Evolutionary conservation across 2,113 vertebrate genomes (phyloP), one percentile per base, ranked within the genome.

Genomic region (Siniperca knerii): DNA sequence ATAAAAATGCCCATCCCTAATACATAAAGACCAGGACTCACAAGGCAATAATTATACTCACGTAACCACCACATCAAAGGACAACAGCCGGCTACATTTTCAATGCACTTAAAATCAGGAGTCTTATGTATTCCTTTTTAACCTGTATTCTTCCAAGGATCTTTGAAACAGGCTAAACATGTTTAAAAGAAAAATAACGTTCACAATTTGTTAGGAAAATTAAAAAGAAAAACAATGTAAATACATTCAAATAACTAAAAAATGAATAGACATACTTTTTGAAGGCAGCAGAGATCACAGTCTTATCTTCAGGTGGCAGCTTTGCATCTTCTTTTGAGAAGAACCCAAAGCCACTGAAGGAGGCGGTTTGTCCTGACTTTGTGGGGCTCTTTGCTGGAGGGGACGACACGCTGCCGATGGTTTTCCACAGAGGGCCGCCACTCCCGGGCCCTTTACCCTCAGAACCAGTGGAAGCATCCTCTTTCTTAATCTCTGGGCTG

Each of bases 311-410:
- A 0, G 78, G 3, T 72, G 46, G 46, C 13, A 48, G 46, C 46
- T 94, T 94, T 65, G 40, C 4, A 0, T 96, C 95, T 2, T 96
- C 96, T 82, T 96, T 96, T 12, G 95, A 90, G 88, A 96, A 96
- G 92, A 96, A 96, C 1, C 96, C 95, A 46, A 96, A 96, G 37
- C 95, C 95, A 3, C 93, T 48, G 74, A 94, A 92, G 1, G 87
- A 70, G 21, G 92, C 75, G 0, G 92, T 85, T 21, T 97, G 96
- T 69, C 95, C 97, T 13, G 97, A 95, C 91, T 95, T 95, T 0
- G 95, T 94, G 13, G 98, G 96, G 90, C 97, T 98, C 94, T 98
- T 95, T 33, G 88, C 84, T 0, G 95, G 94, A 48, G 96, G 88
- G 2, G 93, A 52, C 0, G 85, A 52, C 3, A 1, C 37, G 2